These are phyloP conservation scores for Narcine bancroftii DNA, from an alignment of 2,113 vertebrate genomes.

Conservation along the genomic window DNA sequence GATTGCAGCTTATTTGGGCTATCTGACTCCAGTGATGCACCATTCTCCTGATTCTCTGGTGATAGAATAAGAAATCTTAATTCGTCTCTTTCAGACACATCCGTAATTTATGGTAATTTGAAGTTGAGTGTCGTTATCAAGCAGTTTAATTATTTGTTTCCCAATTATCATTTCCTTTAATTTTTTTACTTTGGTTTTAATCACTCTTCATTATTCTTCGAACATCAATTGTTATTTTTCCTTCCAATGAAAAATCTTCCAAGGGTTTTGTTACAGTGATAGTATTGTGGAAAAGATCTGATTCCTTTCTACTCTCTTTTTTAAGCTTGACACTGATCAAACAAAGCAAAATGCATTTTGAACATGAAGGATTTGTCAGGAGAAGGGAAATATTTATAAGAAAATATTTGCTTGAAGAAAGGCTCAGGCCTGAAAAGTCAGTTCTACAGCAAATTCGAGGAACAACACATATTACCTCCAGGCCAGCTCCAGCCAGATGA, in stretches of 20 bases:
- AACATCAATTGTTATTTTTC: background rate
- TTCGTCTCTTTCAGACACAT: background rate
- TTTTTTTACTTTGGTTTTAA: background rate
- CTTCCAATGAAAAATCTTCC: background rate
- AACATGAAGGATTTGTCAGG: background rate
- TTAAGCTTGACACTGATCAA: background rate
- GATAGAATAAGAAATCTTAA: background rate
- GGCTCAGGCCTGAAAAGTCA: too few relatives aligned
- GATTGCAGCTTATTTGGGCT: too few relatives aligned
- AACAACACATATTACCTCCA: too few relatives aligned
- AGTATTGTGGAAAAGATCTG: too few relatives aligned
- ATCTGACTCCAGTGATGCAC: too few relatives aligned
- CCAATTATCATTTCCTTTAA: too few relatives aligned
- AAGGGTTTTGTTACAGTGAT: too few relatives aligned
- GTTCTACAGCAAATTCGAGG: too few relatives aligned
- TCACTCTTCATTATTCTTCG: background rate
- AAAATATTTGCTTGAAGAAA: too few relatives aligned
- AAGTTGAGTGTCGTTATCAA: background rate
- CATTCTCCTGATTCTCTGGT: background rate
- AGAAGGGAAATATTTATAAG: background rate
- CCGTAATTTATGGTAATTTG: background rate
- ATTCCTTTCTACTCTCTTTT: background rate
- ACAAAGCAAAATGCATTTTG: background rate
- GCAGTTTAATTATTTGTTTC: too few relatives aligned
- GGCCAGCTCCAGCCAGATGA: too few relatives aligned